phyloP scores from a whole-genome alignment of 2,797 vertebrate species.

The Acanthiza pusilla region DNA sequence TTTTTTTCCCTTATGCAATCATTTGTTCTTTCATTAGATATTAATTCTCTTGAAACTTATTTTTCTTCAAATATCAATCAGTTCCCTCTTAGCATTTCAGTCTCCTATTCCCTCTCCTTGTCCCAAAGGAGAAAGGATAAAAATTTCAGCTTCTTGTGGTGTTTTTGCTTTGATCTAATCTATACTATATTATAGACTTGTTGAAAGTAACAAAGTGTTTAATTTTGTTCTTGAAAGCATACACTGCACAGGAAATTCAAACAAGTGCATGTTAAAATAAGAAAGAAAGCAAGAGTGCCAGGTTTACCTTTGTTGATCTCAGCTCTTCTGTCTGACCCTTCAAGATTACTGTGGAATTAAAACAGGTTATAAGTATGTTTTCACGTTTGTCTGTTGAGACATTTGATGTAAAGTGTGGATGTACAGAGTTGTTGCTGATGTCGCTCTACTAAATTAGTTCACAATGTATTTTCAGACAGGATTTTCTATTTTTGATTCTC shows the following conservation, averaged over 20 bases:
- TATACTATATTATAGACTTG: not conserved
- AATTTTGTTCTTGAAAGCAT: not conserved
- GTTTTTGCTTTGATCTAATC: not conserved
- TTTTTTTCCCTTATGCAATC: accelerated
- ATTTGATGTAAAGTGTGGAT: not conserved
- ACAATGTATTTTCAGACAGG: not conserved
- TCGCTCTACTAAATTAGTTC: not conserved
- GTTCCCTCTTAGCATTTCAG: not conserved
- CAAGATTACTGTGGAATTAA: not conserved
- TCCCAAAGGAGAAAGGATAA: not conserved
- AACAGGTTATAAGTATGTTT: not conserved
- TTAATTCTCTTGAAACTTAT: not conserved
- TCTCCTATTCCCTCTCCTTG: not conserved
- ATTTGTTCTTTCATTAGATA: not conserved
- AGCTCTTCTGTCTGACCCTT: not conserved
- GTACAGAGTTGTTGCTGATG: not conserved
- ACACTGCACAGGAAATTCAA: not conserved
- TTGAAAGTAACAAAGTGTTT: not conserved
- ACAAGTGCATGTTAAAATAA: not conserved
- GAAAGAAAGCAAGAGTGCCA: not conserved
- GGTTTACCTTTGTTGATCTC: not conserved
- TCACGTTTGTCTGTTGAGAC: not conserved
- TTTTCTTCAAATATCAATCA: not conserved
- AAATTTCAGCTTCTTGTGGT: not conserved
- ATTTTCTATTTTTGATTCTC: not conserved